A percentile compares a stretch with the other conserved stretches of the same genome.
phyloP scores from a whole-genome alignment of 2,888 invertebrate species.

The Lagria hirta region DNA sequence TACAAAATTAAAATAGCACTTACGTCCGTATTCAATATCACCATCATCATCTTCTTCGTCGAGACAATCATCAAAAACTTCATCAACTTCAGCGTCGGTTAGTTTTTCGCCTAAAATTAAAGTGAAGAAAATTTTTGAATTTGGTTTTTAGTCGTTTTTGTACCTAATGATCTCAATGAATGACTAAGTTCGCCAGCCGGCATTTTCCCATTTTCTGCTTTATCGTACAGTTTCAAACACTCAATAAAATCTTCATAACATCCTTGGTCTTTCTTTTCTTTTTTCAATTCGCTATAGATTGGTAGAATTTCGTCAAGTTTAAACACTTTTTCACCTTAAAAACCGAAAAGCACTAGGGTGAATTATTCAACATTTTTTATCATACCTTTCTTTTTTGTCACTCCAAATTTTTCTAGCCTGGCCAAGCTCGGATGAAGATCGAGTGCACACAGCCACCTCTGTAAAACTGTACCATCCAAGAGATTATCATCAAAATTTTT shows the following conservation, averaged over 20 bases:
- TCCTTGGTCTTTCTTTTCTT: constrained; percentile 89
- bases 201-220: constrained; percentile 95
- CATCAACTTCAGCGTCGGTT: constrained; percentile 73
- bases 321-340: constrained; percentile 78
- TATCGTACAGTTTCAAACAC: constrained; percentile 99
- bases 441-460: constrained; percentile 87
- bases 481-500: constrained; percentile 74
- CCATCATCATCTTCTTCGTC: constrained; percentile 92
- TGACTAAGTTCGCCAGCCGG: constrained; percentile 93
- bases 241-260: constrained; percentile 99
- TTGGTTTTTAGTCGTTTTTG: too few relatives aligned
- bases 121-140: constrained; percentile 6
- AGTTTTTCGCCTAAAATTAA: constrained; percentile 77
- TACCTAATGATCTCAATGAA: constrained; percentile 90
- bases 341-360: not conserved
- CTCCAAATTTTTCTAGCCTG: constrained; percentile 88
- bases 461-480: constrained; percentile 87
- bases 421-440: constrained; percentile 93
- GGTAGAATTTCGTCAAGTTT: constrained; percentile 96
- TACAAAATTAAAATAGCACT: constrained; percentile 59
- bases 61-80: constrained; percentile 81
- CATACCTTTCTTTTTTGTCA: constrained; percentile 68
- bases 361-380: too few relatives aligned
- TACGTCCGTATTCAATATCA: constrained; percentile 88
- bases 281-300: constrained; percentile 88